A percentile compares a stretch with the other conserved stretches of the same genome.
Evolutionary conservation across 2,888 invertebrate genomes (phyloP).

Genomic region (Pterostichus madidus): DNA sequence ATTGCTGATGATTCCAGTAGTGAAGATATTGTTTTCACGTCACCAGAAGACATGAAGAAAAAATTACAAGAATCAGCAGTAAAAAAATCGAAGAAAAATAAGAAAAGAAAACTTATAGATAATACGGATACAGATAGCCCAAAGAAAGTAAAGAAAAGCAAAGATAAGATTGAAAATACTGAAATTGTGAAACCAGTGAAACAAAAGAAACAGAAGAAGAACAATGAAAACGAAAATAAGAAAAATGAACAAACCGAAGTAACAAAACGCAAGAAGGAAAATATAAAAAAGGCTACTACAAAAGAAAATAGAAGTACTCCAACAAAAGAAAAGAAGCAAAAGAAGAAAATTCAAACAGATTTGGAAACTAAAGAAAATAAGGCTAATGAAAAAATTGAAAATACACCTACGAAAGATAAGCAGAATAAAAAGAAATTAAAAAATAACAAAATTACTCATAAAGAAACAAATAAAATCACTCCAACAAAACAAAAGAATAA

Average conservation of each 20-base stretch:
- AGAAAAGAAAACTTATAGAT: neutral
- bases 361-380: neutral
- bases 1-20: slow-evolving; percentile 66
- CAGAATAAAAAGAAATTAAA: slow-evolving; percentile 50
- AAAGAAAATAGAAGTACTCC: slow-evolving; percentile 67
- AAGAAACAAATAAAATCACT: slow-evolving; percentile 68
- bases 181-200: too few relatives aligned
- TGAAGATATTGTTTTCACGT: slow-evolving; percentile 52
- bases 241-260: slow-evolving; percentile 58
- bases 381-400: neutral
- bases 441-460: slow-evolving; percentile 68
- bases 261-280: slow-evolving; percentile 68
- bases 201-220: slow-evolving; percentile 9
- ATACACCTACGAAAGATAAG: neutral
- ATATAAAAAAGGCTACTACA: slow-evolving; percentile 45
- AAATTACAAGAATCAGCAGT: neutral
- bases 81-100: slow-evolving; percentile 12
- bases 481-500: neutral
- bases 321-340: neutral
- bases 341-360: neutral
- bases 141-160: neutral
- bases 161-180: neutral
- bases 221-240: slow-evolving; percentile 34
- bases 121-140: neutral
- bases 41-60: slow-evolving; percentile 63